phyloP scores from a whole-genome alignment of 35 echinoderm and acorn worm genomes.

The Holothuria glaberrima region DNA sequence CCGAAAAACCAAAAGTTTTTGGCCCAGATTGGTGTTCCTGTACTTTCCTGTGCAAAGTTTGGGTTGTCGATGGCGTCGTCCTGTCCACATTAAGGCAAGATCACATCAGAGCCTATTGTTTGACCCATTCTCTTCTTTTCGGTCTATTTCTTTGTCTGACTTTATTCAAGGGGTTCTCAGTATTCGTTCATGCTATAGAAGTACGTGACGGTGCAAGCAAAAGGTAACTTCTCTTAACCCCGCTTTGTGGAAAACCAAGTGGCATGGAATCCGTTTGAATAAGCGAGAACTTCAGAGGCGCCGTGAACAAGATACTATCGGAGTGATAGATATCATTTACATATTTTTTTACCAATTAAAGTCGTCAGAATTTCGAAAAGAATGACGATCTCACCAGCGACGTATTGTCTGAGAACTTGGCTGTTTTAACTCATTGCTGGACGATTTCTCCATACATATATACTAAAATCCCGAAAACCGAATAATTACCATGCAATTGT shows the following conservation, averaged over 20 bases:
- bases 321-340: constrained; percentile 23
- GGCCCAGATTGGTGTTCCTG: not conserved
- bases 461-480: no score
- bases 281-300: constrained; percentile 30
- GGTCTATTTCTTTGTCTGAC: not conserved
- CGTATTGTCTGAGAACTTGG: constrained; percentile 39
- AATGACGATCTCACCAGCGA: constrained; percentile 1
- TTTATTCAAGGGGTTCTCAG: no score
- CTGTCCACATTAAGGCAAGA: constrained; percentile 27
- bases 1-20: no score
- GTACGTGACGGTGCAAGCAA: no score
- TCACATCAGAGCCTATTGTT: constrained; percentile 28
- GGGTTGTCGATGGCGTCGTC: constrained; percentile 33
- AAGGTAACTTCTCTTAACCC: not conserved
- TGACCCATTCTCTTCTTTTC: constrained; percentile 21
- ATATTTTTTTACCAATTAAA: constrained; percentile 48
- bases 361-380: constrained; percentile 18
- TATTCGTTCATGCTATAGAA: no score
- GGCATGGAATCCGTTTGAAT: constrained; percentile 25
- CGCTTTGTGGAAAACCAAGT: constrained; percentile 35
- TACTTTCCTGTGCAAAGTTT: not conserved
- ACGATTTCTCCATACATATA: no score
- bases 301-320: constrained; percentile 43
- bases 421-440: no score
- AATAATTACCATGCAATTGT: no score